Conservation (phyloP, 2,888 invertebrate species). For the Bembecia ichneumoniformis region DNA sequence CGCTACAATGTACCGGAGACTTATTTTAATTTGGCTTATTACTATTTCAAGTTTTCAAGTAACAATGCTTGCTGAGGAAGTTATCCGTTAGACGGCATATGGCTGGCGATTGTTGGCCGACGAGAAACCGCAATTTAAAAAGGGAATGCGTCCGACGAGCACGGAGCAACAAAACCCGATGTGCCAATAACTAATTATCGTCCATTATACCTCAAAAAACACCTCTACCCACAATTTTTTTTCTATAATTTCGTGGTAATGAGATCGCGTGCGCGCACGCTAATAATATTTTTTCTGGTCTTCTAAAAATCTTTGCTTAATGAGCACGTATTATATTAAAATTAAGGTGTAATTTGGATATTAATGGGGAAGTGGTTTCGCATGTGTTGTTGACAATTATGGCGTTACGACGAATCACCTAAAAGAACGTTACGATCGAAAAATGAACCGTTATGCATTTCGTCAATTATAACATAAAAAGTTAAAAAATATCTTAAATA, state of each 20-base stretch:
- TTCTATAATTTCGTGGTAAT: constrained; percentile 9
- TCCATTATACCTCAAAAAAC: constrained; percentile 18
- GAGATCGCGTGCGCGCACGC: constrained; percentile 21
- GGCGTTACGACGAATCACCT: too few species aligned
- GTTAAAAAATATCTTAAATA: too few species aligned
- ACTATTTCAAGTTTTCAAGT: too few species aligned
- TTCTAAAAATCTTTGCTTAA: not conserved
- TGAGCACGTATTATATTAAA: too few species aligned
- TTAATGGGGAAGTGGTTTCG: too few species aligned
- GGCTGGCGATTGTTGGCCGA: constrained; percentile 18
- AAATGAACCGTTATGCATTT: too few species aligned
- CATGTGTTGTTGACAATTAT: too few species aligned
- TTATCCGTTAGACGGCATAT: constrained; percentile 28
- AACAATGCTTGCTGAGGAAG: constrained; percentile 1
- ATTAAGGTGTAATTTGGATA: too few species aligned
- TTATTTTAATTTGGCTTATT: too few species aligned
- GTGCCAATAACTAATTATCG: constrained; percentile 58
- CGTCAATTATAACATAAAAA: too few species aligned
- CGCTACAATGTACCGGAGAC: too few species aligned
- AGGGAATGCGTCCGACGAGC: constrained; percentile 12
- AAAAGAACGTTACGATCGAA: too few species aligned
- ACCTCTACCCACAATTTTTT: constrained; percentile 21
- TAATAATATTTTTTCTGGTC: constrained; percentile 4
- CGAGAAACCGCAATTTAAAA: constrained; percentile 33
- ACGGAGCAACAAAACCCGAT: constrained; percentile 18